Evolutionary conservation across 2,113 vertebrate genomes (phyloP).

Genomic region (Cygnus buccinator): DNA sequence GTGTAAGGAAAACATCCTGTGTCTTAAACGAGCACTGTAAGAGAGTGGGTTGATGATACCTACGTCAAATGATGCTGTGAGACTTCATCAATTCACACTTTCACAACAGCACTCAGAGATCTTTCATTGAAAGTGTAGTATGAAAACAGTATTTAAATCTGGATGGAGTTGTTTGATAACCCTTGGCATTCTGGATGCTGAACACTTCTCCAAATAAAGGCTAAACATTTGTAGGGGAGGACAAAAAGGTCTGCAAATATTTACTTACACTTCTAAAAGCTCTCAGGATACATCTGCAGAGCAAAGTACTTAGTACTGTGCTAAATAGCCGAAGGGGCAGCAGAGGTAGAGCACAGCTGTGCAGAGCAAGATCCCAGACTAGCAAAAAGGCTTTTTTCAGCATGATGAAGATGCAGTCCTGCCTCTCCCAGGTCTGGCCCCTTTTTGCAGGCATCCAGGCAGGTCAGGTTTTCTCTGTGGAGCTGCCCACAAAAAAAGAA

Average conservation of each 20-base stretch:
- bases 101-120: neutral
- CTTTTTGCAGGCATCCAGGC: neutral
- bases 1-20: neutral
- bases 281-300: neutral
- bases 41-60: neutral
- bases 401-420: neutral
- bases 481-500: neutral
- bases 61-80: neutral
- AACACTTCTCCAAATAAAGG: neutral
- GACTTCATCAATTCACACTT: neutral
- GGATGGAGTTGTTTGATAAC: neutral
- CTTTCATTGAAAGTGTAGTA: neutral
- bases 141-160: neutral
- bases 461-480: neutral
- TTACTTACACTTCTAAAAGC: neutral
- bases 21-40: neutral
- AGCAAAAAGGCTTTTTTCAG: neutral
- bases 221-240: neutral
- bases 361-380: rapidly evolving
- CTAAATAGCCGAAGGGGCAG: neutral
- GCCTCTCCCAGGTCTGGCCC: neutral
- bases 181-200: neutral
- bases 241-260: neutral
- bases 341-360: neutral
- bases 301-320: neutral